Base-by-base conservation (phyloP, 2,888 invertebrate genomes). In the Dendrolimus houi region DNA sequence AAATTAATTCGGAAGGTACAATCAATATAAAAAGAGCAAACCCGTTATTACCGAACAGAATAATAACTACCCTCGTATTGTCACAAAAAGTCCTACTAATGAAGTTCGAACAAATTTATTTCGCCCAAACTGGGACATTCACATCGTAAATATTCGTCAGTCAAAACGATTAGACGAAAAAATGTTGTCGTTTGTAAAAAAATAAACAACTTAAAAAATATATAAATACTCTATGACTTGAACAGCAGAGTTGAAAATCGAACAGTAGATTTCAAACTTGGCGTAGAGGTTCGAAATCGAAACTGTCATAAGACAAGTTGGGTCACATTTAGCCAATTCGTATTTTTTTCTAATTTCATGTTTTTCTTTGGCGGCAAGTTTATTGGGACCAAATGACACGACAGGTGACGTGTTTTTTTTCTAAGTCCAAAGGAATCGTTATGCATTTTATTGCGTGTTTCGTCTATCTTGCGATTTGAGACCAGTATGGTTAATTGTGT, bases 321-420 rank as follows among this genome's bases (percentile, higher is more conserved):
- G 87, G 86, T 86, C 88, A 87, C 74, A 85, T 80, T 81, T 84
- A 76, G 79, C 77, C 77, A 78, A 77, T 77, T 72, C 72, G 59
- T 64, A 72, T 75, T 81, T 84, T 86, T 83, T 82, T 79, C 68
- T 75, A 79, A 81, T 79, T 81, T 77, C 70, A 66, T 82, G 77
- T 83, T 85, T 47, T 86, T 87, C 86, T 88, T 88, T 87, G 88
- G 84, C 88, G 88, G 87, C 76, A 61, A 75, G 79, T 84, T 86
- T 85, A 87, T 86, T 85, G 85, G 83, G 68, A 84, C 90, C 90
- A 89, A 90, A 89, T 89, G 90, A 89, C 89, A 89, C 87, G 88
- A 87, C 90, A 90, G 90, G 89, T 90, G 90, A 88, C 86, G 86
- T 75, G 69, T 74, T 76, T 83, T 85, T 85, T 83, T 78, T 67